Base-by-base conservation (phyloP, 2,113 vertebrate genomes). In the Romanogobio albipinnatus region DNA sequence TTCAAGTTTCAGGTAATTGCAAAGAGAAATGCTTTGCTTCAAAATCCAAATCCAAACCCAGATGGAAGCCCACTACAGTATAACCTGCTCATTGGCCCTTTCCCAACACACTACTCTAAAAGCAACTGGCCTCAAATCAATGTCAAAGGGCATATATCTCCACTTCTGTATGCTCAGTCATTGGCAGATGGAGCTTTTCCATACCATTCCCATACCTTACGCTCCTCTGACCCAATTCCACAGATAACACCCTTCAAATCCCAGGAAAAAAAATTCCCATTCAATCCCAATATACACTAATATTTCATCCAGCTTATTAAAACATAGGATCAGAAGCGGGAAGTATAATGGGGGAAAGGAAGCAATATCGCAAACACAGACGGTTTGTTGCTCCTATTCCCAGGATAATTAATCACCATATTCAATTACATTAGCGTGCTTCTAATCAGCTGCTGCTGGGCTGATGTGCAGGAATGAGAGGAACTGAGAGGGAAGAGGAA, bases 361-460 rank as follows among this genome's bases (percentile, higher is more conserved):
- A 51, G 15, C 8, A 73, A n/a, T 14, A 78, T 15, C 22, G 7
- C 9, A 51, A 71, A 33, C 24, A 56, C 5, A 56, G 62, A 47
- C 8, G 10, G 66, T 62, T 87, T 71, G 84, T 64, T 84, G 71
- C 62, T 66, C 56, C 74, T 61, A 84, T 83, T 82, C 81, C 78
- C 84, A 62, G 39, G 33, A 71, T 51, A 70, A 58, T 76, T 73
- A 87, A 88, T 88, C 56, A 84, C 76, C 83, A 82, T 85, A 88
- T 74, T 84, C 64, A 81, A 81, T 86, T 76, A 78, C 81, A 86
- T 88, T 86, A 86, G 58, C 26, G 33, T 53, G 70, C 61, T 87
- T 86, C 85, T 85, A 89, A 87, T 90, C 85, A 85, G 61, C 85
- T 78, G 36, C 81, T 53, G 74, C 64, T 71, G 70, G 75, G n/a